Evolutionary conservation across 2,797 vertebrate genomes (phyloP).

Genomic region (Paramormyrops hopkinsi): DNA sequence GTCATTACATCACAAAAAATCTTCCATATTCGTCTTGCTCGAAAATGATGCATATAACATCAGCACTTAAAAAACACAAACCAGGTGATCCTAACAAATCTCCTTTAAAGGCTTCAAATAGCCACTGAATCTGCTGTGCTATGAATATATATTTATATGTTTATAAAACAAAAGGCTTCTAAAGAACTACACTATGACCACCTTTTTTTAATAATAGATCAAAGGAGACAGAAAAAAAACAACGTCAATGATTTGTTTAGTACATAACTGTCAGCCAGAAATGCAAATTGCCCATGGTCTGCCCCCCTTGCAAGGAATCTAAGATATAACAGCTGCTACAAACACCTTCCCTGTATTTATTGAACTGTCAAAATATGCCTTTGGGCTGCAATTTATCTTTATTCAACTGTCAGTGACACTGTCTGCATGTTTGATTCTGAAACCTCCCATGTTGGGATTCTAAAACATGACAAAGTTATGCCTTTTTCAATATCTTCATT

Average conservation of each 20-base stretch:
- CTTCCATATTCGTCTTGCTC: not conserved
- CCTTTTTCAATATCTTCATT: not conserved
- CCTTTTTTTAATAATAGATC: constrained; percentile 1
- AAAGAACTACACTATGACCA: constrained; percentile 9
- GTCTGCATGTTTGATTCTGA: constrained; percentile 30
- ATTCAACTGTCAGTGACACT: constrained; percentile 35
- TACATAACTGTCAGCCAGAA: constrained; percentile 28
- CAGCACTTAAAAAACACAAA: not conserved
- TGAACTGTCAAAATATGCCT: constrained; percentile 37
- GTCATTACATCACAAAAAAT: not conserved
- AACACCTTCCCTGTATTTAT: constrained; percentile 31
- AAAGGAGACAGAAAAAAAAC: constrained; percentile 18
- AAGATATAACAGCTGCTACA: constrained; percentile 30
- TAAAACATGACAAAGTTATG: not conserved
- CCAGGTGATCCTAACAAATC: not conserved
- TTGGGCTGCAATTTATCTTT: constrained; percentile 38
- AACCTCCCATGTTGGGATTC: not conserved
- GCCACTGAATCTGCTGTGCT: not conserved
- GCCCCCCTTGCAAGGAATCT: constrained; percentile 22
- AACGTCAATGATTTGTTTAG: constrained; percentile 31
- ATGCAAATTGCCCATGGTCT: constrained; percentile 33
- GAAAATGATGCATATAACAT: not conserved
- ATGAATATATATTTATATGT: not conserved
- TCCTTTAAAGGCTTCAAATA: constrained; percentile 2
- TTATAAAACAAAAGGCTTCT: not conserved